Base-by-base conservation (phyloP, 2,888 invertebrate genomes). In the Brassicogethes aeneus region DNA sequence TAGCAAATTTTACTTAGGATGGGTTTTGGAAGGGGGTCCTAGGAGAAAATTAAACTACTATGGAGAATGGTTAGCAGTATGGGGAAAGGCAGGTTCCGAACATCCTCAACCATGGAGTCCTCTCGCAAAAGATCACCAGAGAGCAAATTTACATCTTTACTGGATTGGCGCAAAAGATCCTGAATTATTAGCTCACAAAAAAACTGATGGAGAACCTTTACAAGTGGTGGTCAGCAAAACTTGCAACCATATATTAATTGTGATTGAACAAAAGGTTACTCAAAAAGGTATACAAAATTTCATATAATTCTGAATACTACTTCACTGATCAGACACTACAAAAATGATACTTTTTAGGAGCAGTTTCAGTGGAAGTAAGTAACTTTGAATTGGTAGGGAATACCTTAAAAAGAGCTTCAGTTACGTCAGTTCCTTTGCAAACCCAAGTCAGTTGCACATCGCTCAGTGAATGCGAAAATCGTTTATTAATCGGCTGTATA, bases 21-120 rank as follows among this genome's bases (percentile, higher is more conserved):
- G 70, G 70, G 44, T 65, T 54, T 42, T 70, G 66, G 46, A 70
- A 67, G 51, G 70, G 60, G 54, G 76, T 63, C 50, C 66, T 63
- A 37, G 64, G 31, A 53, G 60, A 23, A 56, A 55, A 40, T 46
- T 68, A 17, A 60, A 61, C 43, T 59, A 60, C 17, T 50, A 61
- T 45, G 59, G 60, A 37, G 74, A 69, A 41, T 62, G 74, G 65
- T 71, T 87, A 34, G 72, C 89, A 15, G 80, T 91, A 33, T 94
- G 93, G 92, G 91, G 91, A 68, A 80, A 85, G 53, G 80, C 82
- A 30, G 79, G 81, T 7, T 79, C 82, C 49, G 85, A 86, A 46
- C 92, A 93, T 63, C 89, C 93, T 0, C 91, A 89, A 57, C 93
- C 94, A 0, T 94, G 94, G 94, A 85, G 87, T 59, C 94, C 94